Evolutionary conservation across 2,113 vertebrate species (phyloP).

Genomic region (Verasper variegatus): DNA sequence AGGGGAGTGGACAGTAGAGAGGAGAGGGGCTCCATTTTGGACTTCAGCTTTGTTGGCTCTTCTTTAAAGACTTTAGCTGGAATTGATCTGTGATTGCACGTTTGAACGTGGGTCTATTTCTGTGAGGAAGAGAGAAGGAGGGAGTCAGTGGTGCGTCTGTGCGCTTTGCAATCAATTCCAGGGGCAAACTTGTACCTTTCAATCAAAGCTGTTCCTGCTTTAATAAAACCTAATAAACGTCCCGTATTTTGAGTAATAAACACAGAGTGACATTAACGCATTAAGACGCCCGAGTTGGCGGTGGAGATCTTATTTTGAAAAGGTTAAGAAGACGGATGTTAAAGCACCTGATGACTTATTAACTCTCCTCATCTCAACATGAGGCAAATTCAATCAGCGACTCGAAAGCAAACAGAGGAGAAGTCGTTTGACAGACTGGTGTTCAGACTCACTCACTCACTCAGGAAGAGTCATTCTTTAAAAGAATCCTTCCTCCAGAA

Average conservation of each 20-base stretch:
- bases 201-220: neutral
- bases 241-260: constrained; percentile 13
- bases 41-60: constrained; percentile 57
- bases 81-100: constrained; percentile 59
- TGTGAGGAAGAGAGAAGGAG: neutral
- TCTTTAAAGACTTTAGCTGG: constrained; percentile 53
- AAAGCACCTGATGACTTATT: constrained; percentile 9
- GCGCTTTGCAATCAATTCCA: neutral
- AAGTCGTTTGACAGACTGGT: constrained; percentile 37
- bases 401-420: constrained; percentile 70
- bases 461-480: too few relatives aligned
- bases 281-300: constrained; percentile 31
- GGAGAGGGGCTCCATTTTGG: constrained; percentile 48
- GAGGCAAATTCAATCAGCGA: constrained; percentile 77
- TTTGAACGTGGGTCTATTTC: constrained; percentile 18
- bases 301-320: constrained; percentile 57
- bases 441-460: constrained; percentile 73
- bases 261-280: neutral
- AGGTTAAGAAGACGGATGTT: constrained; percentile 65
- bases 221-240: neutral
- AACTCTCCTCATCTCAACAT: constrained; percentile 50
- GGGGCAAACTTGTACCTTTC: constrained; percentile 3
- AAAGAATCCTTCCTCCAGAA: too few relatives aligned
- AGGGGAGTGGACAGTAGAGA: neutral
- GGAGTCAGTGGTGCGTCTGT: neutral